Base-by-base conservation (phyloP, 2,113 vertebrate genomes). In the Eulemur rufifrons region DNA sequence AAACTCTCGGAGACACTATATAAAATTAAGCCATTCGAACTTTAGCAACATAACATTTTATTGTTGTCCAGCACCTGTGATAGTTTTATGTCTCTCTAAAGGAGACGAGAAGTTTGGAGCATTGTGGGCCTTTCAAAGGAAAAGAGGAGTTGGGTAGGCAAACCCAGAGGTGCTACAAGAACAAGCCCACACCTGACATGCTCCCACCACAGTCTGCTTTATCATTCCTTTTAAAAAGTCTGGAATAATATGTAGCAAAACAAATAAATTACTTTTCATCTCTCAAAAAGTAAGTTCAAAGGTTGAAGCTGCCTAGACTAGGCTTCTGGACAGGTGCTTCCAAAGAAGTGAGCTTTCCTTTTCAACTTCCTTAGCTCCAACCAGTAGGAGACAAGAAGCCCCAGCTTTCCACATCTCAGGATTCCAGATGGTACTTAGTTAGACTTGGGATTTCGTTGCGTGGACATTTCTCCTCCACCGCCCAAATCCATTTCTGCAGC, bases 401-500 rank as follows among this genome's bases (percentile, higher is more conserved):
- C 39, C 69, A 64, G 42, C 45, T 92, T 68, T 77, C 71, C 56
- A 63, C 32, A 32, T 64, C 81, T 92, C n/a, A 76, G 56, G 50
- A 64, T 86, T 82, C 84, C 34, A 61, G 29, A 3, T 42, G n/a
- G 84, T 82, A 56, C 4, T 98, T 97, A 98, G 39, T 97, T 77
- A 54, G 97, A 97, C 78, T 98, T 98, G 59, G 91, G 69, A 45
- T 89, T 68, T 39, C n/a, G 68, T 91, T 97, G 95, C 37, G 97
- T 92, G n/a, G 89, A 13, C 27, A 10, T 77, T 63, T 95, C 95
- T 94, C 21, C 86, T 87, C 54, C 96, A 86, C 98, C 98, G 78
- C 98, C 97, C 1, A 83, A 77, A 96, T 99, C 99, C 99, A 99
- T 99, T 98, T 99, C 99, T 0, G 99, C 99, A 97, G 99, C 92